Conservation (phyloP, 2,888 invertebrate species). For the Perdita meconis region DNA sequence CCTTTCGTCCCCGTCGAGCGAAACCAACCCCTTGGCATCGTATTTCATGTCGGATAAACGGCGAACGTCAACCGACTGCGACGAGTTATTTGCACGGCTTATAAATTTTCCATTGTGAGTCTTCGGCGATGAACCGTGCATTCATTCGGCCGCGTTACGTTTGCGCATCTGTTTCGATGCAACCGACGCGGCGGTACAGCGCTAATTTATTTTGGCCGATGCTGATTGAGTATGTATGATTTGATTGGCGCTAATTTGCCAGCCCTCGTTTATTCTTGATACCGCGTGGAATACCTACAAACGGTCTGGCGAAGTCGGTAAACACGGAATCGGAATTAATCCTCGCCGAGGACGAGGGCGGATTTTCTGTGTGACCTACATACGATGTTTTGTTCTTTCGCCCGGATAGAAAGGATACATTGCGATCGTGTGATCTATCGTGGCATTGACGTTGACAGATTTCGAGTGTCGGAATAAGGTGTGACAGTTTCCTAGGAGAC, state of each 20-base stretch:
- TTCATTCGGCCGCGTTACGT: constrained; percentile 3
- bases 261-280: constrained; percentile 16
- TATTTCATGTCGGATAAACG: constrained; percentile 39
- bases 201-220: constrained; percentile 2
- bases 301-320: background rate
- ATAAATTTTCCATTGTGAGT: constrained; percentile 33
- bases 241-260: constrained; percentile 14
- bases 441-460: too few species aligned
- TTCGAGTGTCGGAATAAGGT: too few species aligned
- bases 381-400: too few species aligned
- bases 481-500: too few species aligned
- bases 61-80: constrained; percentile 14
- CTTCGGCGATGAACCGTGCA: constrained; percentile 7
- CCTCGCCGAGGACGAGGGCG: background rate
- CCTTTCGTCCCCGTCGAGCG: background rate
- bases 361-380: background rate
- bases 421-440: too few species aligned
- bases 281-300: background rate
- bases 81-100: constrained; percentile 38
- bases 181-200: background rate
- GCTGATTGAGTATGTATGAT: constrained; percentile 2
- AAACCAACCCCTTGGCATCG: constrained; percentile 13
- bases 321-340: constrained; percentile 5
- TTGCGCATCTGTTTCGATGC: constrained; percentile 2
- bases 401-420: too few species aligned